A percentile compares a stretch with the other conserved stretches of the same genome.
Conservation (phyloP, 2,797 vertebrate species). For the Myripristis murdjan region DNA sequence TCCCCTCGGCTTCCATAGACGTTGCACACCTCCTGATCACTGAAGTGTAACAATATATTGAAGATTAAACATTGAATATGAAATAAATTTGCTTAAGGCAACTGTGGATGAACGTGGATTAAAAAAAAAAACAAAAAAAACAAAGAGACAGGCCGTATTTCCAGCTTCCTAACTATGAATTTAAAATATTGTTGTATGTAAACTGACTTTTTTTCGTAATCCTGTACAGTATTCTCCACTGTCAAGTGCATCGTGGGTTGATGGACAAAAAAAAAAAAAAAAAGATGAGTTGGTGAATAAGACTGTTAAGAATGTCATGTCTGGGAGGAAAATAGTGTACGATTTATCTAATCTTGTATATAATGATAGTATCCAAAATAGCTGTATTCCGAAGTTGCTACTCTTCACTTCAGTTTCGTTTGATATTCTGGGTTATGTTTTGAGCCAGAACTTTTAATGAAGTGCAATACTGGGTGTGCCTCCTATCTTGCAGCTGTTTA, state of each 20-base stretch:
- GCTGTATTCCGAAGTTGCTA: constrained; percentile 94
- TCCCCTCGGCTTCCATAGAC: constrained; percentile 93
- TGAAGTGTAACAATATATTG: constrained; percentile 85
- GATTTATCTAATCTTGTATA: constrained; percentile 98
- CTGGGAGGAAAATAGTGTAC: constrained; percentile 95
- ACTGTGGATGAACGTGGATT: constrained; percentile 83
- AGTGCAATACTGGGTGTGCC: constrained; percentile 99
- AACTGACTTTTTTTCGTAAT: constrained; percentile 95
- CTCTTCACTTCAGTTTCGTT: constrained; percentile 99
- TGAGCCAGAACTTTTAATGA: constrained; percentile 99
- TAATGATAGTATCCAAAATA: constrained; percentile 94
- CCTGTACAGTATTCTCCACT: constrained; percentile 96
- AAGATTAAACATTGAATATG: constrained; percentile 81
- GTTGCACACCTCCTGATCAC: constrained; percentile 93
- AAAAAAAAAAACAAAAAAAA: constrained; percentile 51
- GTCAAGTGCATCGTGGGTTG: constrained; percentile 92
- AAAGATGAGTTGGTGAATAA: constrained; percentile 90
- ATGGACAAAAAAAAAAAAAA: constrained; percentile 83
- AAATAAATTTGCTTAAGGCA: constrained; percentile 77
- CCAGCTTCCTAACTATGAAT: constrained; percentile 91
- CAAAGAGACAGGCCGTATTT: constrained; percentile 86
- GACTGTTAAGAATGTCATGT: constrained; percentile 96
- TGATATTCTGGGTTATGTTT: constrained; percentile 99
- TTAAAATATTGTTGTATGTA: constrained; percentile 94
- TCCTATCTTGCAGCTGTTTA: constrained; percentile 99